Base-by-base conservation (phyloP, 92 coral and sea anemone species). In the Anthopleura xanthogrammica region DNA sequence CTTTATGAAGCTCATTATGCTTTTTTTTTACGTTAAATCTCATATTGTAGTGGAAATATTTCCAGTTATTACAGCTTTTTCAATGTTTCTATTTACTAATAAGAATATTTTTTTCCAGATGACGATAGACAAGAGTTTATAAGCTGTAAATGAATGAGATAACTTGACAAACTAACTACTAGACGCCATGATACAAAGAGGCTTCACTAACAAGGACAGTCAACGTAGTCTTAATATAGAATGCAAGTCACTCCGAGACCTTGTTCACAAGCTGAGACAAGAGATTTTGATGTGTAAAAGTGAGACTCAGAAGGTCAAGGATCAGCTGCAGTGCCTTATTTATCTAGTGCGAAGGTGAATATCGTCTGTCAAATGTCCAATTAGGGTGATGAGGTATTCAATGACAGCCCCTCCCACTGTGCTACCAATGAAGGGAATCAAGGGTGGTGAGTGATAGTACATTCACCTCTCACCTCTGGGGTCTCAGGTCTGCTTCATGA, bases 301-400 rank as follows among this genome's bases (percentile, higher is more conserved):
- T 75, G 97, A 93, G 72, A 83, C 92, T 57, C 91, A 91, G 56
- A 93, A 89, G 80, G 88, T 93, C 71, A 87, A 82, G 79, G 91
- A 86, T 85, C 97, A 93, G 70, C 88, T 93, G 65, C 93, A 93
- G 52, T 90, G 97, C 77, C 82, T 93, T 16, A 93, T 91, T 16
- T 91, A 88, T 19, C 92, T 93, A 70, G 97, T 93, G 77, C 90
- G 90, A 73, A 91, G 92, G 97, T 91, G 58, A 82, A 87, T 88
- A 56, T 41, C 52, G 36, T 29, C 0, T 29, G 36, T 29, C 36
- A 76, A 39, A n/a, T 12, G 16, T 41, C 20, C 22, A n/a, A 43
- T 17, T 10, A 5, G 41, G 12, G 22, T 75, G 17, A 54, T 11
- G 3, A 54, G 58, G 16, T 13, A 54, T 14, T 13, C 58, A 9